These are phyloP conservation scores for Tetrax tetrax DNA, from an alignment of 2,113 vertebrate species.

Conservation along the genomic window DNA sequence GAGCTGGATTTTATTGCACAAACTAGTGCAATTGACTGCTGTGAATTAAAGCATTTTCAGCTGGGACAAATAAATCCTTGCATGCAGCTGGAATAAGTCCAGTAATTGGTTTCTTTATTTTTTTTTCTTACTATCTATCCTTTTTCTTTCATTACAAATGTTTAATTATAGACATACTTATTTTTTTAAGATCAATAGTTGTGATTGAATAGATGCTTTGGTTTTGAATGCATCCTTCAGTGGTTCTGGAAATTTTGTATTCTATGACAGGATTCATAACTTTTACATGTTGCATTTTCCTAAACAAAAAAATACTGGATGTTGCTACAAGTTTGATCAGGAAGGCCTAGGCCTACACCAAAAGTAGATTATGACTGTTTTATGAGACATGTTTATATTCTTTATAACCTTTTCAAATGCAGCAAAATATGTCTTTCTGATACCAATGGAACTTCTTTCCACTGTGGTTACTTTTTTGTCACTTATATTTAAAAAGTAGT, in stretches of 20 bases:
- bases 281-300: not conserved
- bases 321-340: not conserved
- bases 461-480: not conserved
- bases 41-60: not conserved
- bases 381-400: not conserved
- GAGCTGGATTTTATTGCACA: not conserved
- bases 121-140: not conserved
- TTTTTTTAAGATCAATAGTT: not conserved
- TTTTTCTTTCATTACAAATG: not conserved
- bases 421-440: not conserved
- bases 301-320: not conserved
- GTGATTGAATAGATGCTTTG: not conserved
- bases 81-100: not conserved
- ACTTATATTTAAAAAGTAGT: not conserved
- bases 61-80: not conserved
- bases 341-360: not conserved
- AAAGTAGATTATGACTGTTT: not conserved
- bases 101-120: not conserved
- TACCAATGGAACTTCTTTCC: not conserved
- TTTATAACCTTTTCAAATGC: not conserved
- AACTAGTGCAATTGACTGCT: not conserved
- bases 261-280: not conserved
- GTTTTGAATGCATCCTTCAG: not conserved
- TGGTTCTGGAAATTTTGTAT: not conserved
- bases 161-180: not conserved